Base-by-base conservation (phyloP, 2,888 invertebrate species). In the Thelaira solivaga region DNA sequence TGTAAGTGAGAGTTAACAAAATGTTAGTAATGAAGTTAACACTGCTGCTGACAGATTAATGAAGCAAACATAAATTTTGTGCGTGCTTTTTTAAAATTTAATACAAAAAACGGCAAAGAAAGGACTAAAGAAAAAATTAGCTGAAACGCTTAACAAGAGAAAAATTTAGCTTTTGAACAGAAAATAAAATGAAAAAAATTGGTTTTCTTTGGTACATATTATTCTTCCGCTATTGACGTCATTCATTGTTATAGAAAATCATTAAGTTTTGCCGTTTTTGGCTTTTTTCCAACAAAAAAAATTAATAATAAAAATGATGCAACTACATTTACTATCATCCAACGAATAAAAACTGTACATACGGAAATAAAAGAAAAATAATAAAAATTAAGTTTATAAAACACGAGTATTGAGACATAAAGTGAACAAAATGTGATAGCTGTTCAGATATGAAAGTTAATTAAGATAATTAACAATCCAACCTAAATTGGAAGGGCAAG, bases 21-120 rank as follows among this genome's bases (percentile, higher is more conserved):
- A 4, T 47, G 57, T 55, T 57, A 68, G 57, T 41, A 64, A 76
- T 59, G 39, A 79, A 79, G 67, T 47, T 76, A 53, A 47, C 59
- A 55, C 62, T 80, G 80, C 62, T 57, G 53, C 51, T 80, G 80
- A 75, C 77, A 80, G 80, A 77, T 80, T 77, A 80, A 77, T 80
- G 74, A 71, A 62, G 62, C 67, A 53, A 62, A 65, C 57, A 74
- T 69, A 73, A 74, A 80, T 80, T 71, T 53, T 62, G 65, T 68
- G 71, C 71, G 62, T 76, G 67, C 41, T 68, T 65, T 65, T 57
- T 53, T 8, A 45, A 61, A 49, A 55, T 31, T 39, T 10, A 26
- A 34, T 20, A 45, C 6, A 20, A 36, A 20, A 36, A n/a, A n/a
- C 8, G 24, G n/a, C 16, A 1, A 39, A 59, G n/a, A 6, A 6